Evolutionary conservation across 2,113 vertebrate genomes (phyloP).

Genomic region (Psammodynastes pulverulentus): DNA sequence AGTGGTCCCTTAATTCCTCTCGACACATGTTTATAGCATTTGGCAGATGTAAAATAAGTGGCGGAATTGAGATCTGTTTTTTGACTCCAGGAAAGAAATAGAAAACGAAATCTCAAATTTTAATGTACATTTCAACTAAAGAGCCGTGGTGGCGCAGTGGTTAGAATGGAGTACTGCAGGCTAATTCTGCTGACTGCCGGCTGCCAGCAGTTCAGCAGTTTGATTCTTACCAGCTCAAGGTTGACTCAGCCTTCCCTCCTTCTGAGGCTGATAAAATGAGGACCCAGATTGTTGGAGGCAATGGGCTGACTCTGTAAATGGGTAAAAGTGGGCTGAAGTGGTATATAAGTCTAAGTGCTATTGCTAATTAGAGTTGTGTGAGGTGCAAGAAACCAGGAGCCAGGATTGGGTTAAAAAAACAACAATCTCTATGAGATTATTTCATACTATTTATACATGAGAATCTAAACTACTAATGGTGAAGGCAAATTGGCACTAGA

Average conservation of each 20-base stretch:
- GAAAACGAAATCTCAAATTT: not conserved
- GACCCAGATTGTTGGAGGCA: not conserved
- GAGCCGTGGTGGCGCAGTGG: no score
- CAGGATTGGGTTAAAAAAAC: no score
- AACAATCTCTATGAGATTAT: no score
- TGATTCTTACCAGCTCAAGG: no score
- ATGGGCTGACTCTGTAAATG: not conserved
- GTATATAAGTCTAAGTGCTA: not conserved
- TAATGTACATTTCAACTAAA: conserved; percentile 1
- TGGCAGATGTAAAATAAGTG: not conserved
- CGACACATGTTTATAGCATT: not conserved
- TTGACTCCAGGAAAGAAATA: not conserved
- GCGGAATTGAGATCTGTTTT: not conserved
- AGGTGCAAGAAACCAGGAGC: no score
- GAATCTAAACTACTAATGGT: no score
- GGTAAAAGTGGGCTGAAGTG: not conserved
- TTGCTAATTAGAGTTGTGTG: not conserved
- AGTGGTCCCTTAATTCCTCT: not conserved
- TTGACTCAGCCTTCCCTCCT: no score
- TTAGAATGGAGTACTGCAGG: no score
- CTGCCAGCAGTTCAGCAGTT: no score
- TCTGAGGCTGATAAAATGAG: not conserved
- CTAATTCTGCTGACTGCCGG: no score
- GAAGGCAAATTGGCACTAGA: no score
- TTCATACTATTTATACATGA: no score